Conservation (phyloP, 2,797 vertebrate species). For the Hemitrygon akajei region DNA sequence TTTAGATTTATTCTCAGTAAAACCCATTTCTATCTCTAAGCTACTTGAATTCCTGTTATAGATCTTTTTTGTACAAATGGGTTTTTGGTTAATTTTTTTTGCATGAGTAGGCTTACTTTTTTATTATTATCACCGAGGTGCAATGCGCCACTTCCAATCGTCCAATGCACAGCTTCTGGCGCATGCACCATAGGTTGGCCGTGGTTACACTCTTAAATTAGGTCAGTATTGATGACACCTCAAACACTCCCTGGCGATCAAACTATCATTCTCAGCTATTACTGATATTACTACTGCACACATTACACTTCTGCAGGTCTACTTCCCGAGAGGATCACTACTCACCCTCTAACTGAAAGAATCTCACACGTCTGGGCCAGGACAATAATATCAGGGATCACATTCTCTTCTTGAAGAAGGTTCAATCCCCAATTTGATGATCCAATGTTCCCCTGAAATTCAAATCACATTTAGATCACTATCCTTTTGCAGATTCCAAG, state of each 20-base stretch:
- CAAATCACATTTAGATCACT: neutral
- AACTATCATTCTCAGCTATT: neutral
- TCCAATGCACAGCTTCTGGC: no score
- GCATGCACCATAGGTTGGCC: no score
- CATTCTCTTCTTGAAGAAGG: conserved; percentile 93
- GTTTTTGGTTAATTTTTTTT: no score
- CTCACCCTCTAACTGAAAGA: conserved; percentile 89
- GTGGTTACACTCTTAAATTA: neutral
- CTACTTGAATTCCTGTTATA: no score
- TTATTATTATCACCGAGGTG: no score
- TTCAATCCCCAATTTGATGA: conserved; percentile 98
- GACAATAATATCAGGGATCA: conserved; percentile 85
- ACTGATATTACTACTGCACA: neutral
- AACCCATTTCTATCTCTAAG: no score
- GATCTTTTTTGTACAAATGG: no score
- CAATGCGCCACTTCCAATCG: no score
- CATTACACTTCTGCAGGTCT: neutral
- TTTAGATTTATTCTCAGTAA: no score
- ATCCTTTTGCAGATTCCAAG: neutral
- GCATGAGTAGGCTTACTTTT: no score
- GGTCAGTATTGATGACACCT: neutral
- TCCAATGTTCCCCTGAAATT: conserved; percentile 84
- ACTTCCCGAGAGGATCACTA: neutral
- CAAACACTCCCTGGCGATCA: neutral
- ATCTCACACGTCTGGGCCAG: conserved; percentile 92